Conservation (phyloP, 2,888 invertebrate genomes). For the Phlogophora meticulosa region DNA sequence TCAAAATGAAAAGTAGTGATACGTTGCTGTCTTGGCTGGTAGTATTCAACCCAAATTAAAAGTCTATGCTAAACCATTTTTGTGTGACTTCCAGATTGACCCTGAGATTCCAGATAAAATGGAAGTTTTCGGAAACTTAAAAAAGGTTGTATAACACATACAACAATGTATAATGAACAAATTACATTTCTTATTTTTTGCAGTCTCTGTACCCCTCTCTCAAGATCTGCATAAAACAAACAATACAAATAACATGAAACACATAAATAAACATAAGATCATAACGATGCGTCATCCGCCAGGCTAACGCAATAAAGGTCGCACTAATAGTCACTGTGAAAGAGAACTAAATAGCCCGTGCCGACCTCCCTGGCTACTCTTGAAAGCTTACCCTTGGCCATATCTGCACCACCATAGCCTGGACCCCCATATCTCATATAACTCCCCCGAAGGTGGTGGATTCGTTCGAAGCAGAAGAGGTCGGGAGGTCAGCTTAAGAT, state of each 20-base stretch:
- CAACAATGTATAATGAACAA: not conserved
- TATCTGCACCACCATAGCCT: constrained; percentile 64
- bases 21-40: not conserved
- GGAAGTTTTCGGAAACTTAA: no score
- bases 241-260: constrained; percentile 50
- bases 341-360: constrained; percentile 89
- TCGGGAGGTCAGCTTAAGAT: constrained; percentile 71
- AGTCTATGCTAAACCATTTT: no score
- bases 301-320: constrained; percentile 86
- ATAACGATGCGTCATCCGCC: constrained; percentile 64
- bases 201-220: not conserved
- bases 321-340: constrained; percentile 84
- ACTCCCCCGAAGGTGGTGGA: constrained; percentile 35
- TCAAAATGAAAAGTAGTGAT: not conserved
- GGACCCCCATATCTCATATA: constrained; percentile 63
- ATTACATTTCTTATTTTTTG: not conserved
- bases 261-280: constrained; percentile 59
- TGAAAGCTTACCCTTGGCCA: constrained; percentile 73
- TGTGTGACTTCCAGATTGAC: no score
- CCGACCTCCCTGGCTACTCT: constrained; percentile 85
- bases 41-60: no score
- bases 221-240: constrained; percentile 38
- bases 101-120: no score
- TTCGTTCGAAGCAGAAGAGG: constrained; percentile 58
- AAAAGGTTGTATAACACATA: no score